phyloP scores from a whole-genome alignment of 2,888 invertebrate species.

The Prenolepis imparis region DNA sequence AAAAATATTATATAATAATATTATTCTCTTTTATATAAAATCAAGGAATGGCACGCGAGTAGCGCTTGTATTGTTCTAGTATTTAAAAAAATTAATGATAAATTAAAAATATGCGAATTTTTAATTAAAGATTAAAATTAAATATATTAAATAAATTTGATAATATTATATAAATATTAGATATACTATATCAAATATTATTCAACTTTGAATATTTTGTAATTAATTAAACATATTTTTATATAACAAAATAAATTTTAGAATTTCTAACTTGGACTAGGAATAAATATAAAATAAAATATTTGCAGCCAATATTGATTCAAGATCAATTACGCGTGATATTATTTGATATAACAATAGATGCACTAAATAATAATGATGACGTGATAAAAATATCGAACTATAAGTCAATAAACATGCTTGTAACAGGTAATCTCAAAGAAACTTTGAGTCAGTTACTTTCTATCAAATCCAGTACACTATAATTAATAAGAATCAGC shows the following conservation, averaged over 20 bases:
- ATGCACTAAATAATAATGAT: neutral
- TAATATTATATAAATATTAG: neutral
- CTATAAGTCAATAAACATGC: neutral
- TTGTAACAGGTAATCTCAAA: neutral
- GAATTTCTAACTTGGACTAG: neutral
- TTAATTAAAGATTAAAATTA: neutral
- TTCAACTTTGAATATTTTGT: neutral
- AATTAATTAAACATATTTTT: neutral
- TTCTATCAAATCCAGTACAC: neutral
- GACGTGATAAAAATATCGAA: neutral
- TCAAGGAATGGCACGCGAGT: too few species aligned
- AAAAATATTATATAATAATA: too few species aligned
- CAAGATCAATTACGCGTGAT: neutral
- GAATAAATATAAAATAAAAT: neutral
- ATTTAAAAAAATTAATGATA: neutral
- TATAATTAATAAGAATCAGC: neutral
- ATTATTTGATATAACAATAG: neutral
- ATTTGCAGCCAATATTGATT: neutral
- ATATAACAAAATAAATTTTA: neutral
- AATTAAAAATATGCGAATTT: neutral
- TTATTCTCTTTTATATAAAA: too few species aligned
- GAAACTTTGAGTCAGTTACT: neutral
- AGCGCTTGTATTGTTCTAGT: too few species aligned
- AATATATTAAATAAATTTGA: neutral
- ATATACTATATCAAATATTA: neutral